Base-by-base conservation (phyloP, 1,140 invertebrate genomes). In the Hesperophylax magnus region DNA sequence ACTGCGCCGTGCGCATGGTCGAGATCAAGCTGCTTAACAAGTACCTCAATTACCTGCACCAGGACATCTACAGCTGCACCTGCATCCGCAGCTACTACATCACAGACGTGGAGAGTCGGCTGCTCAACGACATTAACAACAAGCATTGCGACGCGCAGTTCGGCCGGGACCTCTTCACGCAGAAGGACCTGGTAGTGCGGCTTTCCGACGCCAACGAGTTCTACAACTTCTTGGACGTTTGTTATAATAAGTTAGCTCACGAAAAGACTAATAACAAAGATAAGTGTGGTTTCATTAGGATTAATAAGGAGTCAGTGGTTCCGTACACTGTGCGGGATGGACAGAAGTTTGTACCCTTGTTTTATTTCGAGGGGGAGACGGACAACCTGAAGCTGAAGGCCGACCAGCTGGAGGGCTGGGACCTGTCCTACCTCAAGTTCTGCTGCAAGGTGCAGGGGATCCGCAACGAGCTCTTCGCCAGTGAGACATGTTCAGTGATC, bases 371-470 rank as follows among this genome's bases (percentile, higher is more conserved):
- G 90, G 96, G 96, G 80, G 96, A 98, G 91, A 97, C 96, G 0
- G 96, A 97, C 86, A 96, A 96, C 88, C 89, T 97, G 0, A 96
- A 96, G 86, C 91, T 94, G 56, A 96, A 97, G 86, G 95, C 96
- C 53, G 93, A 96, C 85, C 93, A 94, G 86, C 88, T 97, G 53
- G 95, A 96, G 85, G 95, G 96, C 63, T 98, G 97, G 97, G 96
- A 97, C 88, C 87, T 98, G 61, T 95, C 96, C 0, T 98, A 98
- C 88, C 90, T 98, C 61, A 97, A 97, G 88, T 97, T 98, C 87
- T 97, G 97, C 89, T 97, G 97, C 89, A 97, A 97, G 89, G 96
- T 97, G 75, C 96, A 97, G 90, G 96, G 96, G 71, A 97, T 97
- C 74, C 91, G 96, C 79, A 97, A 97, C 87, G 96, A 97, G 91